Evolutionary conservation across 2,113 vertebrate genomes (phyloP).

Genomic region (Gobiocypris rarus): DNA sequence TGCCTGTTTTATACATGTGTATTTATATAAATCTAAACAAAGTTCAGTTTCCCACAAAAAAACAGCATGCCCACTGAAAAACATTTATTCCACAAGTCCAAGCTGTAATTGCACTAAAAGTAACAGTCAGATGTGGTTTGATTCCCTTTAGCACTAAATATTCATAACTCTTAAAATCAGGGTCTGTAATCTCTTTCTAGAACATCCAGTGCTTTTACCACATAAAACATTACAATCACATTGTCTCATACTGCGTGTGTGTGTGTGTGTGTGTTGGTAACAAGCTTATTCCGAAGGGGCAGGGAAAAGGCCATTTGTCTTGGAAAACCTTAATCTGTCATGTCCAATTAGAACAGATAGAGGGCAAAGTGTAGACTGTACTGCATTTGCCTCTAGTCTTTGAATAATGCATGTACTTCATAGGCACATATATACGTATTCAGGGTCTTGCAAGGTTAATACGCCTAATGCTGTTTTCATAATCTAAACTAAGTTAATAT

Average conservation of each 20-base stretch:
- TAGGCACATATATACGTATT: constrained; percentile 1
- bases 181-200: not conserved
- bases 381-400: constrained; percentile 4
- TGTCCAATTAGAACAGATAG: constrained; percentile 26
- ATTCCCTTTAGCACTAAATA: constrained; percentile 13
- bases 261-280: not conserved
- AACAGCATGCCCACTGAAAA: not conserved
- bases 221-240: not conserved
- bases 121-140: not conserved
- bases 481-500: not conserved
- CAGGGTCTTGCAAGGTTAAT: not conserved
- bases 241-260: not conserved
- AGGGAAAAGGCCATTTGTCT: constrained; percentile 14
- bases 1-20: not conserved
- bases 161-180: constrained; percentile 1
- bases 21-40: too few species aligned
- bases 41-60: not conserved
- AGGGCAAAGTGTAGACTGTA: constrained; percentile 15
- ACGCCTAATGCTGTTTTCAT: not conserved
- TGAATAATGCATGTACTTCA: constrained; percentile 36
- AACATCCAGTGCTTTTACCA: not conserved
- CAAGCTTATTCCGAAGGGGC: not conserved
- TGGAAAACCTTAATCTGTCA: constrained; percentile 24
- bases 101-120: not conserved
- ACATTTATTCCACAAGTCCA: not conserved